These are phyloP conservation scores for Bufo gargarizans DNA, from an alignment of 2,113 vertebrate species.

Conservation along the genomic window DNA sequence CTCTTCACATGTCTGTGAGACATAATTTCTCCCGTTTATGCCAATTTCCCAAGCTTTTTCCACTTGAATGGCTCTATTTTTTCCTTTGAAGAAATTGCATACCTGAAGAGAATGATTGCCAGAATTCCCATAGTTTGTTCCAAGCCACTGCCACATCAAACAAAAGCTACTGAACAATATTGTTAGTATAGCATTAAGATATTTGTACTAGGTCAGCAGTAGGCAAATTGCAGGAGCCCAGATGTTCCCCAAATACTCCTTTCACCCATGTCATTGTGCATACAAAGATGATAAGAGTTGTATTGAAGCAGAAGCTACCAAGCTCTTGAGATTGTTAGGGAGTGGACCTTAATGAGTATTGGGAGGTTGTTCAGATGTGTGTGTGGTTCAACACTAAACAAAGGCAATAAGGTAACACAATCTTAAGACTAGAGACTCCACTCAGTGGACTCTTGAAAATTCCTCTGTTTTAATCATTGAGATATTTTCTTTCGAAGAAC, in stretches of 20 bases:
- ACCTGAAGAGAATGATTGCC: constrained; percentile 43
- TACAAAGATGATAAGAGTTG: constrained; percentile 11
- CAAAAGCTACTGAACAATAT: constrained; percentile 41
- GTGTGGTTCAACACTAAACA: background rate
- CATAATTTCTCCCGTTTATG: constrained; percentile 41
- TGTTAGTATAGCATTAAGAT: constrained; percentile 26
- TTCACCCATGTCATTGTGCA: background rate
- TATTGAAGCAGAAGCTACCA: background rate
- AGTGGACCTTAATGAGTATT: constrained; percentile 4
- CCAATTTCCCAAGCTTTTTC: constrained; percentile 47
- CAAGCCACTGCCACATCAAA: constrained; percentile 48
- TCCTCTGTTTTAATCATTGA: background rate
- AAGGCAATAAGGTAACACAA: background rate
- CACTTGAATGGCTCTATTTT: constrained; percentile 48
- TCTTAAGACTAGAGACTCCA: background rate
- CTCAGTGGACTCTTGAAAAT: background rate
- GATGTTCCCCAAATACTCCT: constrained; percentile 19
- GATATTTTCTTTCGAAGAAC: background rate
- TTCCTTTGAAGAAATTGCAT: constrained; percentile 48
- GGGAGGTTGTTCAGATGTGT: background rate
- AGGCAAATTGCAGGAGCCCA: constrained; percentile 21
- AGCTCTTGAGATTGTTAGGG: background rate
- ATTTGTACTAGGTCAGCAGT: constrained; percentile 31
- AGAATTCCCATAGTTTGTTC: constrained; percentile 57
- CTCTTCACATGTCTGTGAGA: constrained; percentile 24